Percentiles rank a stretch among this genome's conserved stretches.
Conservation (phyloP, 1,140 invertebrate species). For the Drosophila parabipectinata region DNA sequence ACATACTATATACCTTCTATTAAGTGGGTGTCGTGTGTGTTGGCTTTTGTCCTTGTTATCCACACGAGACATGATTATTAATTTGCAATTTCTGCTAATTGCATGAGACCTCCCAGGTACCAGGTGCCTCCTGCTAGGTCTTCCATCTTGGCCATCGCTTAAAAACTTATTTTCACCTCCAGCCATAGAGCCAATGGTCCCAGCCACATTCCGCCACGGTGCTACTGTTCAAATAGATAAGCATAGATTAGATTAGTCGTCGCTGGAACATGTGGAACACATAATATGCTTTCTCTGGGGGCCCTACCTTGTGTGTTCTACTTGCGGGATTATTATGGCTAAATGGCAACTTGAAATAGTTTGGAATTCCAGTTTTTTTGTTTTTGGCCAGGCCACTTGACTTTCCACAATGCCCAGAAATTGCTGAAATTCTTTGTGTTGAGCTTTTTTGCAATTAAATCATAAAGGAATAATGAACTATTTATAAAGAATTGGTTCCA, state of each 20-base stretch:
- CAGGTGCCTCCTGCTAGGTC: neutral
- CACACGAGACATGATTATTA: slow-evolving; percentile 75
- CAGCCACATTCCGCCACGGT: slow-evolving; percentile 30
- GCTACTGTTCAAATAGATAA: slow-evolving; percentile 44
- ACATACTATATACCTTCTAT: slow-evolving; percentile 45
- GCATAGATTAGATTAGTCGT: slow-evolving; percentile 69
- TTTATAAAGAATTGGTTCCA: too few relatives aligned
- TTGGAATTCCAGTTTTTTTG: slow-evolving; percentile 6
- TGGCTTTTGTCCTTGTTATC: slow-evolving; percentile 68
- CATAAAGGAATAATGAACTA: neutral
- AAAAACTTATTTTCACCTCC: slow-evolving; percentile 37
- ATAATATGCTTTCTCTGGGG: slow-evolving; percentile 26
- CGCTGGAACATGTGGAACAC: slow-evolving; percentile 29
- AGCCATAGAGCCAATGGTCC: slow-evolving; percentile 11
- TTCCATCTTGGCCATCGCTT: slow-evolving; percentile 16
- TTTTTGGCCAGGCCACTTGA: slow-evolving; percentile 30
- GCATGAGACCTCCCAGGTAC: slow-evolving; percentile 29
- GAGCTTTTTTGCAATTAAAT: slow-evolving; percentile 12
- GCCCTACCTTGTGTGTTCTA: neutral
- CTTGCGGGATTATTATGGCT: slow-evolving; percentile 9
- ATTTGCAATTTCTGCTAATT: slow-evolving; percentile 80
- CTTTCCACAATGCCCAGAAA: slow-evolving; percentile 14
- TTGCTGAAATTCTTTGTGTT: neutral
- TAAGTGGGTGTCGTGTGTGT: slow-evolving; percentile 59
- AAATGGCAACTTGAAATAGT: slow-evolving; percentile 34